Percentiles rank a stretch among this genome's conserved stretches.
phyloP scores from a whole-genome alignment of 2,888 invertebrate species.

The Balanococcus diminutus region DNA sequence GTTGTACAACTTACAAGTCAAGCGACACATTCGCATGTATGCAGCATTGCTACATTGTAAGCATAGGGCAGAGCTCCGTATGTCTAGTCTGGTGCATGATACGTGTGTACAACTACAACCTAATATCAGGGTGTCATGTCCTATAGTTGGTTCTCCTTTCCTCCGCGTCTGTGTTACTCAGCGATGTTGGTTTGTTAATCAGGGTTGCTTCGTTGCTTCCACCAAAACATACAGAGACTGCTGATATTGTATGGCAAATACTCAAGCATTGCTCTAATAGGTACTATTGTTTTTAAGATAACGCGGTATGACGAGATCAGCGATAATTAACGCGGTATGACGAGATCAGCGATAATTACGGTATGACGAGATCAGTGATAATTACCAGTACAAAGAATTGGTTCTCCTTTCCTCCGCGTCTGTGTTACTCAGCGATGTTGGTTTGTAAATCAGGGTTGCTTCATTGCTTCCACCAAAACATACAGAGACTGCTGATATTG shows the following conservation, averaged over 20 bases:
- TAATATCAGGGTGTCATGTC: not conserved
- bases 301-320: not conserved
- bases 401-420: not conserved
- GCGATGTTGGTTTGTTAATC: not conserved
- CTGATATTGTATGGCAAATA: too few species aligned
- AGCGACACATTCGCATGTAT: not conserved
- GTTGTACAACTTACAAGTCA: too few species aligned
- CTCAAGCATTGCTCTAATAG: too few species aligned
- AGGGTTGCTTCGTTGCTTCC: too few species aligned
- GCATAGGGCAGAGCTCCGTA: not conserved
- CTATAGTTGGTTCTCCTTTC: not conserved
- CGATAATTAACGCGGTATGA: too few species aligned
- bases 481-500: too few species aligned
- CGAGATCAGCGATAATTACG: not conserved
- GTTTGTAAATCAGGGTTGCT: too few species aligned
- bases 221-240: too few species aligned
- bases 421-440: not conserved
- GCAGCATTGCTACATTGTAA: not conserved
- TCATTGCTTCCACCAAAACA: too few species aligned
- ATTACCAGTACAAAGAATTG: too few species aligned
- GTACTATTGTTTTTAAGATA: constrained; percentile 7
- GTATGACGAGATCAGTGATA: not conserved
- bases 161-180: not conserved
- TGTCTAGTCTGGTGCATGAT: not conserved
- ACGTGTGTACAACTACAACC: not conserved